Conservation (phyloP, 2,888 invertebrate species). For the Amiota mariae region DNA sequence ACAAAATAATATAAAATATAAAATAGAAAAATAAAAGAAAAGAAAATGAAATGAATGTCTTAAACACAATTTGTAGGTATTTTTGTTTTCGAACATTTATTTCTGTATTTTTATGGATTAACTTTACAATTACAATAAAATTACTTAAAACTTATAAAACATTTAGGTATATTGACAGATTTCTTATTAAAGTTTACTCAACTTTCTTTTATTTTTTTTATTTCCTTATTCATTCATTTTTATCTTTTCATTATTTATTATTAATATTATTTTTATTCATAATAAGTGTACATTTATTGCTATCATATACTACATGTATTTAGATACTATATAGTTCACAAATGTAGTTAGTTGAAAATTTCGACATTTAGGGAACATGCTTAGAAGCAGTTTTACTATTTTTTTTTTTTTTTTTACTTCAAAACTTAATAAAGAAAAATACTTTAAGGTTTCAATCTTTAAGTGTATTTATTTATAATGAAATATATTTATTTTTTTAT, state of each 20-base stretch:
- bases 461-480: constrained; percentile 38
- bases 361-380: background rate
- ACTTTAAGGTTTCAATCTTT: constrained; percentile 44
- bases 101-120: constrained; percentile 58
- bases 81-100: constrained; percentile 52
- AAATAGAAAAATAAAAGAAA: no score
- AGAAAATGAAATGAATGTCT: no score
- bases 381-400: background rate
- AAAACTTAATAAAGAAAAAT: no score
- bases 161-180: constrained; percentile 28
- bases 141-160: constrained; percentile 46
- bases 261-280: constrained; percentile 28
- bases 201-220: constrained; percentile 41
- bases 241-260: background rate
- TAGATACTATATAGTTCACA: constrained; percentile 41
- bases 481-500: constrained; percentile 30
- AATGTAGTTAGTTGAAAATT: constrained; percentile 34
- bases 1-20: no score
- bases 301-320: constrained; percentile 29
- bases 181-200: constrained; percentile 29
- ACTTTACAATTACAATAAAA: constrained; percentile 55
- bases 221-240: constrained; percentile 32
- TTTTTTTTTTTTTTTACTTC: no score
- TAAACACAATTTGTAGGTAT: no score
- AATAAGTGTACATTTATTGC: constrained; percentile 32